Percentiles rank a stretch among this genome's conserved stretches.
phyloP scores from a whole-genome alignment of 2,113 vertebrate species.

The Nothoprocta pentlandii region DNA sequence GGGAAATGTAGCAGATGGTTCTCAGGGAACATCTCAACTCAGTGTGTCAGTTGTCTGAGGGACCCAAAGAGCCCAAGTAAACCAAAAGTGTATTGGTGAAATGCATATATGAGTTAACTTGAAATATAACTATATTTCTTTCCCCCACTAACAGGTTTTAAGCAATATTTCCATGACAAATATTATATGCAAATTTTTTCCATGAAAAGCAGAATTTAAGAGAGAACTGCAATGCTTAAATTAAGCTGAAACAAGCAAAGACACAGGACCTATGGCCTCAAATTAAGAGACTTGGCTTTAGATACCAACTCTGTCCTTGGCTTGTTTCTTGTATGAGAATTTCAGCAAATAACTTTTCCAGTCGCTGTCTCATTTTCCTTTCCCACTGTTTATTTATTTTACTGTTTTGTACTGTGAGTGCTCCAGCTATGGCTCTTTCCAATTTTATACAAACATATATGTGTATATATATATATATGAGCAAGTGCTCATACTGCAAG shows the following conservation, averaged over 20 bases:
- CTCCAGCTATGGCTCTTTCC: background rate
- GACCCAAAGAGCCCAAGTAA: background rate
- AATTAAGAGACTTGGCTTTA: background rate
- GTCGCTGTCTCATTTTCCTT: background rate
- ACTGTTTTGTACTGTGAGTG: background rate
- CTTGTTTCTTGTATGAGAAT: background rate
- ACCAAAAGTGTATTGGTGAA: background rate
- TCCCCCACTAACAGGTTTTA: background rate
- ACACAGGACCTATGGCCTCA: background rate
- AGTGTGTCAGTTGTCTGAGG: background rate
- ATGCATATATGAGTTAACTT: background rate
- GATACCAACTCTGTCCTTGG: background rate
- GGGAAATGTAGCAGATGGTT: background rate
- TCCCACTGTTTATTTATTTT: background rate
- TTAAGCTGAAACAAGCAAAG: background rate
- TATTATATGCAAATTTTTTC: background rate
- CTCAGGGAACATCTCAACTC: background rate
- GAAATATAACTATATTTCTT: background rate
- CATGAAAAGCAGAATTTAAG: background rate
- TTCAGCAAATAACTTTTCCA: background rate
- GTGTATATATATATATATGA: too few relatives aligned
- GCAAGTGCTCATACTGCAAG: background rate
- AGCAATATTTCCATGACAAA: background rate
- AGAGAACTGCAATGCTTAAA: background rate
- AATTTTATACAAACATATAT: background rate